phyloP scores from a whole-genome alignment of 2,888 invertebrate species.

The Cataglyphis cursor region DNA sequence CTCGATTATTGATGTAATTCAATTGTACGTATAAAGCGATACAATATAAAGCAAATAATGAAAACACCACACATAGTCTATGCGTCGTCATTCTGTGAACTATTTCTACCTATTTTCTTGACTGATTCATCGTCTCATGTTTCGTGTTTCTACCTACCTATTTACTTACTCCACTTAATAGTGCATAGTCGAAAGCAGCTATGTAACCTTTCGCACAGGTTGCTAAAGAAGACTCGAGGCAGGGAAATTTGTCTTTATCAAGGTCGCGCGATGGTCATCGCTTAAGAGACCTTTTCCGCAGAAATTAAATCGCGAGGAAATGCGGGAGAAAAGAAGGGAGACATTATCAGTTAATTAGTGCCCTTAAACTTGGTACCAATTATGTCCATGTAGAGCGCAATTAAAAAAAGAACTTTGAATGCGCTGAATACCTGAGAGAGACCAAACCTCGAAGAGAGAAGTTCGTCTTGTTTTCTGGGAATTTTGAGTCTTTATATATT shows the following conservation, averaged over 20 bases:
- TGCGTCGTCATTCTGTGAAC: background rate
- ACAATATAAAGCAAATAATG: background rate
- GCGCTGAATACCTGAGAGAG: background rate
- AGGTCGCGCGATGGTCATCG: background rate
- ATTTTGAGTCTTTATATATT: background rate
- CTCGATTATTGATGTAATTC: background rate
- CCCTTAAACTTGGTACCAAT: background rate
- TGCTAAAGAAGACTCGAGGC: background rate
- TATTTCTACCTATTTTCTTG: conserved; percentile 6
- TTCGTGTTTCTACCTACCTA: background rate
- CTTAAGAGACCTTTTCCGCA: background rate
- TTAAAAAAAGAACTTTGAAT: background rate
- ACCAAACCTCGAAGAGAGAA: background rate
- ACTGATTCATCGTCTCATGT: background rate
- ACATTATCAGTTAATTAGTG: background rate
- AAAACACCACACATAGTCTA: background rate
- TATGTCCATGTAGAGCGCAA: background rate
- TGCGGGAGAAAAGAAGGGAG: background rate
- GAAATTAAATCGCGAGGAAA: background rate
- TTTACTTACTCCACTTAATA: background rate
- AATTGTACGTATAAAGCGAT: background rate
- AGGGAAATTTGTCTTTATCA: background rate
- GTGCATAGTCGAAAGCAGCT: background rate
- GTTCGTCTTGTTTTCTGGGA: background rate
- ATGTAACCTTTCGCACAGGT: conserved; percentile 17